Evolutionary conservation across 64 coral and sea anemone genomes (phyloP).

Genomic region (Platygyra sinensis): DNA sequence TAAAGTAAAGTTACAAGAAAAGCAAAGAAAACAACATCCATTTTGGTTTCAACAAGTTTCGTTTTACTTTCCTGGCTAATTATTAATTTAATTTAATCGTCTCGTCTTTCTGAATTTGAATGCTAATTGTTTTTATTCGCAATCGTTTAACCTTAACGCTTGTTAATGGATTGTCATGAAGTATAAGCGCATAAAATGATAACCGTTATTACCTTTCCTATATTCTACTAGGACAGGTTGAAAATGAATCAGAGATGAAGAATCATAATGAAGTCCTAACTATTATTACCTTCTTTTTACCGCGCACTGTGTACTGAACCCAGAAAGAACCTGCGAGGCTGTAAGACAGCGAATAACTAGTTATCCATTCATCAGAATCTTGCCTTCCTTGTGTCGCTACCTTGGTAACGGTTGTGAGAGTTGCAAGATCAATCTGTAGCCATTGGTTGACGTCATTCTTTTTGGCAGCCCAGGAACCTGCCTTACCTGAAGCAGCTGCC

Average conservation of each 20-base stretch:
- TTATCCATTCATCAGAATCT: background rate
- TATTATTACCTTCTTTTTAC: conserved; percentile 20
- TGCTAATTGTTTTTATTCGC: too few species aligned
- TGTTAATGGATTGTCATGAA: too few species aligned
- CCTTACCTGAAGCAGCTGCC: background rate
- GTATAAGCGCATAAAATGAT: too few species aligned
- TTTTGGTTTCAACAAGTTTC: too few species aligned
- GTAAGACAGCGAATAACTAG: conserved; percentile 13
- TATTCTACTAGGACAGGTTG: too few species aligned
- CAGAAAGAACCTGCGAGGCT: conserved; percentile 14
- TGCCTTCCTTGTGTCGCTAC: conserved; percentile 43
- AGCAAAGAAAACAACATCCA: too few species aligned
- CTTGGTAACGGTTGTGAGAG: conserved; percentile 6
- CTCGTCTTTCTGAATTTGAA: too few species aligned
- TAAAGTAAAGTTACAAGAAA: too few species aligned
- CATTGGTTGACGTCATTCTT: conserved; percentile 24
- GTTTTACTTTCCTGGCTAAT: too few species aligned
- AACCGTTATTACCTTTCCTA: too few species aligned
- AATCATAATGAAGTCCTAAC: background rate
- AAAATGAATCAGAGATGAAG: background rate
- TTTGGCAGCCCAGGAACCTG: conserved; percentile 13
- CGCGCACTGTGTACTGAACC: conserved; percentile 14
- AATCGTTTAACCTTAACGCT: too few species aligned
- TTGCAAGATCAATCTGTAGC: conserved; percentile 6
- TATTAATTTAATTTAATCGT: too few species aligned